Evolutionary conservation across 2,888 invertebrate genomes (phyloP), one percentile per base, ranked within the genome.

Genomic region (Troides helena): DNA sequence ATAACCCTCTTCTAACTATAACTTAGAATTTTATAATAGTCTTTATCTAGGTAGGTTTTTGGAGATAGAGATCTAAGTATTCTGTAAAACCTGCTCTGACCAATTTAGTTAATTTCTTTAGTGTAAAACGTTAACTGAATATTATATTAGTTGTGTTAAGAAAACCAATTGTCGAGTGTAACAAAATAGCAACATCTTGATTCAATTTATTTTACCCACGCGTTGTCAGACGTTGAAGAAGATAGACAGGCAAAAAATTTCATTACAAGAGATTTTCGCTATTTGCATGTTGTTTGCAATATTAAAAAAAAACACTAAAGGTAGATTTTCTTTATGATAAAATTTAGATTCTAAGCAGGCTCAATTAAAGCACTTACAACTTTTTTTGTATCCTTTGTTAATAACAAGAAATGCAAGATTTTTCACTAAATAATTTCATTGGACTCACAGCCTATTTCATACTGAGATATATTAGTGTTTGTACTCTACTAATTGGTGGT

Each of bases 241-340:
- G 62, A 62, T 30, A 50, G 62, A 62, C 62, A 62, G 25, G 50
- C n/a, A 62, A 53, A 62, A 62, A 62, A 36, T 62, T 62, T 43
- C n/a, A 43, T 21, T 43, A 18, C n/a, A 21, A 39, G 21, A 30
- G 12, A 21, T 39, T 62, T 62, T 43, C 39, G n/a, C 12, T 21
- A 10, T 61, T 61, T 61, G 53, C n/a, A n/a, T 53, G 53, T 10
- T 53, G 1, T 18, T 18, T n/a, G 17, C 14, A 6, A 53, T 7
- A 53, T 53, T 53, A 17, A 53, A 53, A 53, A 53, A 6, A 18
- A 18, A n/a, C 5, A 39, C 39, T 39, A 39, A 39, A 7, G 10
- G 39, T 8, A 10, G 39, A 39, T 39, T 39, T 10, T 10, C 6
- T 39, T 10, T 1, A 10, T 10, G 39, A 39, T 7, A 39, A 10